Conservation (phyloP, 1,140 invertebrate genomes). For the Drosophila ficusphila region DNA sequence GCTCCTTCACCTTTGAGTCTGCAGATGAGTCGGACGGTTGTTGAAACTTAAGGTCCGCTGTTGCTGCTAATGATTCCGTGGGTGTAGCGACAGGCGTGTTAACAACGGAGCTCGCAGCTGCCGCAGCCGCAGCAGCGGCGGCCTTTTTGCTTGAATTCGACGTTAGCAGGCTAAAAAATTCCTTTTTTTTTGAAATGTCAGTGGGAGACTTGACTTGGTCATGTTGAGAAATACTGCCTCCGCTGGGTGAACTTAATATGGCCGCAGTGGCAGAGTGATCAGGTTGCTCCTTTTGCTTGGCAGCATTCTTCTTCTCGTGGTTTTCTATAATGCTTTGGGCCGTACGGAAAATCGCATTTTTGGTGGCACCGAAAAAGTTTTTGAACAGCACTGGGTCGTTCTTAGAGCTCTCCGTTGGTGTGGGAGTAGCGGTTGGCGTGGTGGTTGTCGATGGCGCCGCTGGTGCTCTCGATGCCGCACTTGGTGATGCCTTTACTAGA, state of each 20-base stretch:
- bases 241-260: conserved; percentile 6
- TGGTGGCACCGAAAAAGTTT: conserved; percentile 83
- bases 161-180: conserved; percentile 78
- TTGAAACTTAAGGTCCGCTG: not conserved
- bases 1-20: conserved; percentile 54
- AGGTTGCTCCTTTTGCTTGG: conserved; percentile 69
- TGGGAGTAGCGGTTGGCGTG: conserved; percentile 50
- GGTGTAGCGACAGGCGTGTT: conserved; percentile 56
- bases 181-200: conserved; percentile 82
- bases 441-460: conserved; percentile 30
- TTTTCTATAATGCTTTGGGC: conserved; percentile 84
- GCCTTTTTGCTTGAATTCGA: conserved; percentile 79
- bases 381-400: conserved; percentile 80
- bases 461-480: conserved; percentile 24
- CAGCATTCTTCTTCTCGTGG: conserved; percentile 83
- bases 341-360: conserved; percentile 84
- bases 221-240: conserved; percentile 15
- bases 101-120: conserved; percentile 43
- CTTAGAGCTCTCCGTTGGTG: conserved; percentile 69
- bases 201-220: conserved; percentile 77
- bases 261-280: conserved; percentile 9
- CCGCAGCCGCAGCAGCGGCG: conserved; percentile 69
- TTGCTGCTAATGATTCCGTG: conserved; percentile 1
- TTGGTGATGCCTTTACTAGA: not conserved
- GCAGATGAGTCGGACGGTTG: not conserved